These are phyloP conservation scores for Archivesica marissinica DNA, from an alignment of 1,140 invertebrate genomes.

Conservation along the genomic window DNA sequence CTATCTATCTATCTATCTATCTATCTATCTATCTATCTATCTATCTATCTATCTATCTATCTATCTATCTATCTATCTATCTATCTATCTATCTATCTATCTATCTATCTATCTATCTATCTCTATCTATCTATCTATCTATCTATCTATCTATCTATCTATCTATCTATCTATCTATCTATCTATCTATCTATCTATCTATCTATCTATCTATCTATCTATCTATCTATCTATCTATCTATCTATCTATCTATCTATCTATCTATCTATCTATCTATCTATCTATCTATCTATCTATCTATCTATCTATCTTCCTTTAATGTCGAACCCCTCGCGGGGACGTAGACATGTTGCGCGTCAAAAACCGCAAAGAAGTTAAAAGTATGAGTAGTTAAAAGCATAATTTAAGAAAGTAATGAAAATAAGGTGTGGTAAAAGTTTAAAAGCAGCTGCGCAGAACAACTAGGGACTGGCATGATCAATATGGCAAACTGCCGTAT, in stretches of 20 bases:
- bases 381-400: no score
- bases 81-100: constrained; percentile 1
- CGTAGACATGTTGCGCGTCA: no score
- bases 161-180: constrained; percentile 1
- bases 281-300: constrained; percentile 1
- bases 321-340: no score
- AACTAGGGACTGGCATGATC: no score
- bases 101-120: constrained; percentile 1
- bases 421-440: no score
- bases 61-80: constrained; percentile 1
- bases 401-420: no score
- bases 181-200: constrained; percentile 1
- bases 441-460: no score
- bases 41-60: constrained; percentile 1
- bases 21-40: constrained; percentile 1
- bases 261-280: constrained; percentile 1
- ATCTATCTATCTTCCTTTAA: no score
- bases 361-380: no score
- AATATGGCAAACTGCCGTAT: no score
- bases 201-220: constrained; percentile 1
- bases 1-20: constrained; percentile 1
- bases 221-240: constrained; percentile 1
- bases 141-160: constrained; percentile 1
- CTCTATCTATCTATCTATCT: constrained; percentile 1
- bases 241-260: constrained; percentile 1